These are phyloP conservation scores for Brachyopa scutellaris DNA, from an alignment of 2,888 invertebrate genomes.

Conservation along the genomic window DNA sequence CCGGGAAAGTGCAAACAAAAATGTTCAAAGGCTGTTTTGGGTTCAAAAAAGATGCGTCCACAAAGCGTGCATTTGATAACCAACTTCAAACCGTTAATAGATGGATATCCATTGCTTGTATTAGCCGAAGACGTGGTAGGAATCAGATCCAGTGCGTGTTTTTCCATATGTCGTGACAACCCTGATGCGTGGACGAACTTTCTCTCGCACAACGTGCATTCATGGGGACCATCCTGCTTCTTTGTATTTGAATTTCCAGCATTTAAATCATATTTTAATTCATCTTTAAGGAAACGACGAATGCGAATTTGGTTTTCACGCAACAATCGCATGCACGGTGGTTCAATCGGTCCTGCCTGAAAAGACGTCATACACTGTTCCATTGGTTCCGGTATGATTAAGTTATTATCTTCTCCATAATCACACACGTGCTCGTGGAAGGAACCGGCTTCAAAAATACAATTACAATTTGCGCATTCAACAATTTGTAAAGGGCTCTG, in stretches of 20 bases:
- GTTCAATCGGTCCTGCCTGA: slow-evolving; percentile 73
- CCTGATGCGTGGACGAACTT: slow-evolving; percentile 81
- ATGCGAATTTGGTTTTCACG: slow-evolving; percentile 80
- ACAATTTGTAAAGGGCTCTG: slow-evolving; percentile 70
- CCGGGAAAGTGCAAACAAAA: slow-evolving; percentile 75
- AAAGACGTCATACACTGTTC: slow-evolving; percentile 66
- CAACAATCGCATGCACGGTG: slow-evolving; percentile 77
- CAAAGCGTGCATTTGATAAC: slow-evolving; percentile 79
- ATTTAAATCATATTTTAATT: slow-evolving; percentile 78
- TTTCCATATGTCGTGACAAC: slow-evolving; percentile 80
- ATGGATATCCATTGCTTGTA: slow-evolving; percentile 24
- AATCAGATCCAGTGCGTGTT: slow-evolving; percentile 80
- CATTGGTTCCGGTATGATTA: slow-evolving; percentile 72
- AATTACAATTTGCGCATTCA: slow-evolving; percentile 78
- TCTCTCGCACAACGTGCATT: slow-evolving; percentile 80
- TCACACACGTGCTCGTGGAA: slow-evolving; percentile 78
- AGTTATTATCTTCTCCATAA: slow-evolving; percentile 75
- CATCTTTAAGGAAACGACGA: slow-evolving; percentile 80
- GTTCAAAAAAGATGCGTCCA: slow-evolving; percentile 78
- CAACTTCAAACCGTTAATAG: slow-evolving; percentile 75
- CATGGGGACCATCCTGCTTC: slow-evolving; percentile 78
- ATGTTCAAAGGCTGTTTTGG: slow-evolving; percentile 76
- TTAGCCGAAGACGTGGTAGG: slow-evolving; percentile 72
- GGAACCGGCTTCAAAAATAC: slow-evolving; percentile 74
- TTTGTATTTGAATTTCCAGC: slow-evolving; percentile 73